Percentiles rank a stretch among this genome's conserved stretches.
Conservation (phyloP, 2,113 vertebrate species). For the Cettia cetti region DNA sequence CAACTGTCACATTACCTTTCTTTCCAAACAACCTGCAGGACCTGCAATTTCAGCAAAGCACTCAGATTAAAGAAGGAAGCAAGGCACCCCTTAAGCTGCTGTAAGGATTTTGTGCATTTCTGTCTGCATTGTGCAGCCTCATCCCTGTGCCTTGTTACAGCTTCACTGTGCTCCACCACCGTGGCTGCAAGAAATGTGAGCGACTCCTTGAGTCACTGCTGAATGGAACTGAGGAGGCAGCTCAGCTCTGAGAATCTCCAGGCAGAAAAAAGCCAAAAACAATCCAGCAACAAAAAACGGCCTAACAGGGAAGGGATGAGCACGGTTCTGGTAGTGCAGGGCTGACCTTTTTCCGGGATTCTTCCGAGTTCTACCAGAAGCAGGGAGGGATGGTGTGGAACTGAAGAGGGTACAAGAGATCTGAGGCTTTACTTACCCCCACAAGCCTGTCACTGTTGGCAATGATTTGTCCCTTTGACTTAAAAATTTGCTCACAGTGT, state of each 20-base stretch:
- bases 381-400: not conserved
- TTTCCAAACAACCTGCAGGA: not conserved
- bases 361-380: not conserved
- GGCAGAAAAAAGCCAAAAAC: not conserved
- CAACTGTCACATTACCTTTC: not conserved
- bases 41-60: not conserved
- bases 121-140: not conserved
- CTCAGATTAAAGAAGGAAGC: not conserved
- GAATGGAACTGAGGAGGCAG: not conserved
- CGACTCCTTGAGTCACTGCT: accelerated
- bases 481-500: not conserved
- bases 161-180: not conserved
- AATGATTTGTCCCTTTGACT: not conserved
- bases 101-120: not conserved
- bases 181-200: not conserved
- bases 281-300: too few species aligned
- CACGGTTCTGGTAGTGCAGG: not conserved
- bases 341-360: not conserved
- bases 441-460: not conserved
- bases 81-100: not conserved
- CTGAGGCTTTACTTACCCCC: not conserved
- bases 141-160: not conserved
- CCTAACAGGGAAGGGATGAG: not conserved
- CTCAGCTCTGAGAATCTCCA: not conserved
- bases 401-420: not conserved